Evolutionary conservation across 2,797 vertebrate genomes (phyloP), one percentile per base, ranked within the genome.

Genomic region (Centroberyx gerrardi): DNA sequence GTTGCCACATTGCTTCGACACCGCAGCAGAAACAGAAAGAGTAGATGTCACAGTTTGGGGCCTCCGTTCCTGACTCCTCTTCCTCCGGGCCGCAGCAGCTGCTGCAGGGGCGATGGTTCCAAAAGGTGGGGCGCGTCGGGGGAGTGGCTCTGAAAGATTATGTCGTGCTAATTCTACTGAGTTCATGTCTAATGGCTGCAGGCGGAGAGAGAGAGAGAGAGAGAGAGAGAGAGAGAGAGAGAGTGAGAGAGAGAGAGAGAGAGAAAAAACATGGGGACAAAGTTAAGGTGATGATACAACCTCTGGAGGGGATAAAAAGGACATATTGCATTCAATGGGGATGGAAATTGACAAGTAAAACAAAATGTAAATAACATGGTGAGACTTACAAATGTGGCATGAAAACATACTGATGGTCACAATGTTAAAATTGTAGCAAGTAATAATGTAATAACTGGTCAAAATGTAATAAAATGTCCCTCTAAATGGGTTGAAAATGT

Each of bases 101-200:
- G 93, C 92, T 82, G 86, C 86, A 89, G 80, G 88, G 84, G 85
- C 74, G 60, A 72, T 72, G 88, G 84, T 87, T 87, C 55, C 52
- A 85, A 86, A 84, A 84, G 88, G 73, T 87, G 88, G 80, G 70
- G 87, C 73, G 64, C 62, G 52, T 77, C 8, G 36, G 62, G 33
- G 64, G 78, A 76, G 87, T 22, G 33, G 68, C 87, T 92, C 91
- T 90, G 87, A 84, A 81, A 90, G 92, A 95, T 96, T 98, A 99
- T 92, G 98, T 98, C 83, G 97, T 98, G 95, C 98, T 99, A 93
- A 98, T 94, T 91, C 98, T 96, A 90, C 97, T 98, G 93, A 99
- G 95, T 96, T 99, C 98, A 94, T 99, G 96, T 97, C 98, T 97
- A 96, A 99, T 97, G 94, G 98, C 98, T 99, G 90, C 18, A 87